Percentiles rank a stretch among this genome's conserved stretches.
phyloP scores from a whole-genome alignment of 2,888 invertebrate genomes.

The Orthonychiurus folsomi region DNA sequence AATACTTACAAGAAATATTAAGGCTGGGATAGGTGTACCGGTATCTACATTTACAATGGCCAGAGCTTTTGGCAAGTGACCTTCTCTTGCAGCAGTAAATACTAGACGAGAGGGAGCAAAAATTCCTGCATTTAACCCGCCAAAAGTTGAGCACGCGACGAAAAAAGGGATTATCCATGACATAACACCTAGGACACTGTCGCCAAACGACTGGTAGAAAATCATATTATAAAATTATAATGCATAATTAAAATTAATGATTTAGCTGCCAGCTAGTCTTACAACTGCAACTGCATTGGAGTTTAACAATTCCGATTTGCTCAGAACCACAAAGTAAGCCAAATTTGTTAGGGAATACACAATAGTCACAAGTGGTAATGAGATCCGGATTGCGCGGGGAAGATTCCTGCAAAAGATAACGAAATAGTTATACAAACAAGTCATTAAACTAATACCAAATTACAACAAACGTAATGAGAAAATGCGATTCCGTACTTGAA shows the following conservation, averaged over 20 bases:
- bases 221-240: conserved; percentile 10
- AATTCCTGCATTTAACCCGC: conserved; percentile 88
- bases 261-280: too few species aligned
- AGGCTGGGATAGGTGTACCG: conserved; percentile 74
- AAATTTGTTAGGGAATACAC: conserved; percentile 82
- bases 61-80: conserved; percentile 76
- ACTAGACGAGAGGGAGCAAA: conserved; percentile 85
- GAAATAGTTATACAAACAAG: neutral
- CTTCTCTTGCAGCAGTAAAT: conserved; percentile 81
- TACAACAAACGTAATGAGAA: conserved; percentile 5
- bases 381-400: conserved; percentile 83
- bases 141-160: conserved; percentile 74
- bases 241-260: neutral
- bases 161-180: conserved; percentile 91
- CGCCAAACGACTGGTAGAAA: neutral
- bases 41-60: conserved; percentile 72
- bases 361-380: conserved; percentile 78
- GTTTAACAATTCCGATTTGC: conserved; percentile 65
- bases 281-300: conserved; percentile 87
- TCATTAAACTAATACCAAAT: neutral
- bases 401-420: conserved; percentile 60
- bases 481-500: too few species aligned
- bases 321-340: conserved; percentile 80
- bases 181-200: conserved; percentile 56
- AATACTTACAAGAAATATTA: conserved; percentile 71